Evolutionary conservation across 2,888 invertebrate species (phyloP).

Genomic region (Congeria kusceri): DNA sequence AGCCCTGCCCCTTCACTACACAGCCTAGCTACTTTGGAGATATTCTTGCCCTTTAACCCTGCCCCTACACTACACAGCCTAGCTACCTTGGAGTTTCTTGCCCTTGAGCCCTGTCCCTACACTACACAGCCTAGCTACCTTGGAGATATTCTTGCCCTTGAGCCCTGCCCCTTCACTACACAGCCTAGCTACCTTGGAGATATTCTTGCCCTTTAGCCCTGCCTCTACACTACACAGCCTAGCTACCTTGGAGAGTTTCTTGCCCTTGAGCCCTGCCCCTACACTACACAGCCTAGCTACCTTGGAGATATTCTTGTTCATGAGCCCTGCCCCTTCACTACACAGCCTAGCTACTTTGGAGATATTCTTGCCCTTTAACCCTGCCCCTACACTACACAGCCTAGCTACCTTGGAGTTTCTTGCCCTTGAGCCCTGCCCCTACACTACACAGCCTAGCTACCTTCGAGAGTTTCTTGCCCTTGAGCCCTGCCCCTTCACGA

Average conservation of each 20-base stretch:
- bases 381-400: constrained; percentile 84
- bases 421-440: constrained; percentile 71
- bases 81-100: constrained; percentile 86
- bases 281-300: too few species aligned
- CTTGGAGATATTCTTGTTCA: too few species aligned
- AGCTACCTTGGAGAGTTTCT: constrained; percentile 86
- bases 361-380: constrained; percentile 87
- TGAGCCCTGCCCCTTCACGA: constrained; percentile 85
- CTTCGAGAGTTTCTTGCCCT: constrained; percentile 86
- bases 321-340: too few species aligned
- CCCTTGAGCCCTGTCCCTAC: constrained; percentile 83
- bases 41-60: constrained; percentile 87
- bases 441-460: too few species aligned
- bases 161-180: constrained; percentile 81
- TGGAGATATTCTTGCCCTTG: constrained; percentile 86
- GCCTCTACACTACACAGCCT: too few species aligned
- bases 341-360: constrained; percentile 76
- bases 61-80: constrained; percentile 86
- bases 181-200: constrained; percentile 83
- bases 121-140: constrained; percentile 79
- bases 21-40: constrained; percentile 79
- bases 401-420: constrained; percentile 84
- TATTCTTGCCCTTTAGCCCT: constrained; percentile 87
- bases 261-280: constrained; percentile 86
- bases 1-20: too few species aligned